Percentiles rank a stretch among this genome's conserved stretches.
Conservation (phyloP, 2,888 invertebrate species). For the Griposia aprilina region DNA sequence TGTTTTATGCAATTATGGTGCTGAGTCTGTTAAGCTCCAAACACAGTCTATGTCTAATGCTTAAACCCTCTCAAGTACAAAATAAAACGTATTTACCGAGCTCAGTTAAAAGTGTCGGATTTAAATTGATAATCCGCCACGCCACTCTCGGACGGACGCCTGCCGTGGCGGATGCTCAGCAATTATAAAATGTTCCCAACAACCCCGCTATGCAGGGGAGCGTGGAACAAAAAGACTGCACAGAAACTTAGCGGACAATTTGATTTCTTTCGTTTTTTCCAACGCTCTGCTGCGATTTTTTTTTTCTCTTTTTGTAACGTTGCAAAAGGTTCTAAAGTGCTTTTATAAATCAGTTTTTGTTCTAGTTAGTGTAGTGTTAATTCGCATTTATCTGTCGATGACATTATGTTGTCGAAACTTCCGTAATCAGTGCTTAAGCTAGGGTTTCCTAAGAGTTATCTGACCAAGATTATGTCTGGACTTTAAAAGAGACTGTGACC, state of each 20-base stretch:
- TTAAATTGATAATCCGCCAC: constrained; percentile 56
- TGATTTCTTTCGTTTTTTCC: constrained; percentile 31
- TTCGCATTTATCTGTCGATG: neutral
- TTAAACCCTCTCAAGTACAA: neutral
- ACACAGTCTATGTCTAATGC: neutral
- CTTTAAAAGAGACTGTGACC: no score
- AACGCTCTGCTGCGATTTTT: constrained; percentile 1
- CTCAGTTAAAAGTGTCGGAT: constrained; percentile 34
- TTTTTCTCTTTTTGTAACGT: constrained; percentile 11
- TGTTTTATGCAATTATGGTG: no score
- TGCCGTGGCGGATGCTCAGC: constrained; percentile 34
- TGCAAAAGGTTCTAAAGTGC: constrained; percentile 36
- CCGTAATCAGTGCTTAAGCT: neutral
- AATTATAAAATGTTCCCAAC: constrained; percentile 64
- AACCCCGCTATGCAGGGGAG: constrained; percentile 19
- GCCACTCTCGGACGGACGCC: constrained; percentile 15
- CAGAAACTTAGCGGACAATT: constrained; percentile 37
- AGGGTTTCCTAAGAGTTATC: no score
- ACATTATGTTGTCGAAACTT: neutral
- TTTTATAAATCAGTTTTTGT: constrained; percentile 28
- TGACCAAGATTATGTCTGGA: no score
- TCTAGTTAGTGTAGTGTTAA: constrained; percentile 3
- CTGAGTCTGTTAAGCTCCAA: neutral
- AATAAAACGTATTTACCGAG: constrained; percentile 3
- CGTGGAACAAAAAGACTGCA: constrained; percentile 43